phyloP scores from a whole-genome alignment of 2,797 vertebrate genomes.

The Myotis daubentonii region DNA sequence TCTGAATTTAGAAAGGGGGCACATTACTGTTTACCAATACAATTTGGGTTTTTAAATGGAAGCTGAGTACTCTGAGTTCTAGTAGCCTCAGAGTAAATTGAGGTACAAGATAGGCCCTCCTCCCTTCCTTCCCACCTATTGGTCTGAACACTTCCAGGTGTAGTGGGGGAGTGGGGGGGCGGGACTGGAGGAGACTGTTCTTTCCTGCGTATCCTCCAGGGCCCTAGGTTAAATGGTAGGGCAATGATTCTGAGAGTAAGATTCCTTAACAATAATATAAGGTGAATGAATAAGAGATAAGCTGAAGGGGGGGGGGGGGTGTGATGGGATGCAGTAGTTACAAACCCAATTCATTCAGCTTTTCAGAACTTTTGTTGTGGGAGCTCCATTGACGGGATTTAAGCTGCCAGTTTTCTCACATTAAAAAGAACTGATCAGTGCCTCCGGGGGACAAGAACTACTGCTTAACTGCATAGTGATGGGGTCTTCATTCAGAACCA shows the following conservation, averaged over 20 bases:
- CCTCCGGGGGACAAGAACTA: constrained; percentile 83
- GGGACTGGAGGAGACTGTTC: neutral
- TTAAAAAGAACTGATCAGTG: constrained; percentile 86
- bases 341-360: constrained; percentile 89
- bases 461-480: constrained; percentile 84
- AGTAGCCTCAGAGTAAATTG: constrained; percentile 25
- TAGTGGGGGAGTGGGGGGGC: neutral
- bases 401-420: constrained; percentile 87
- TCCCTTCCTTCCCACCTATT: neutral
- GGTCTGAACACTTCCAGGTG: constrained; percentile 47
- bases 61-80: constrained; percentile 23
- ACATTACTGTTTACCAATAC: constrained; percentile 48
- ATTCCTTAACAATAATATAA: constrained; percentile 86
- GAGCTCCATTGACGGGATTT: constrained; percentile 85
- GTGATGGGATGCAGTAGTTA: constrained; percentile 84
- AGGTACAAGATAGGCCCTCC: constrained; percentile 16
- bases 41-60: constrained; percentile 24
- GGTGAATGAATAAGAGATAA: constrained; percentile 88
- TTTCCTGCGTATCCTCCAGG: neutral
- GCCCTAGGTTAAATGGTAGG: constrained; percentile 72
- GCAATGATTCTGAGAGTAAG: constrained; percentile 82
- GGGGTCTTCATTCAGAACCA: constrained; percentile 88
- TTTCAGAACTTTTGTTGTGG: constrained; percentile 88
- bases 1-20: constrained; percentile 52
- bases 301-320: constrained; percentile 67